Evolutionary conservation across 2,797 vertebrate genomes (phyloP), one percentile per base, ranked within the genome.

Genomic region (Chelon labrosus): DNA sequence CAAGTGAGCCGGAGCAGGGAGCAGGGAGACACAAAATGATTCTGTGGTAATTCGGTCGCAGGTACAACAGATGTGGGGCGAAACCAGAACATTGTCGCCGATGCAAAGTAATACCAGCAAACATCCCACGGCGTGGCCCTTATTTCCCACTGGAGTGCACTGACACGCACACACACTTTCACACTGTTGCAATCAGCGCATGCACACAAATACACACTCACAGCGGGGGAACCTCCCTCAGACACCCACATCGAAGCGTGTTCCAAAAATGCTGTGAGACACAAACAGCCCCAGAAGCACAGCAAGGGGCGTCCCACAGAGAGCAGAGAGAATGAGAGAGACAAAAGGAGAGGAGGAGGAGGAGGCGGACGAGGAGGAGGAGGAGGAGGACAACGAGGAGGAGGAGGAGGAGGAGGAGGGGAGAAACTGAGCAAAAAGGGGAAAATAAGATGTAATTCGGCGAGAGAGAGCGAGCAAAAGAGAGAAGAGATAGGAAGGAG

Each of bases 61-160:
- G 91, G 90, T 91, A 84, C 74, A 86, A 86, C 92, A 93, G 91
- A 92, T 90, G 89, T 86, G 80, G 71, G 73, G 61, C 41, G 51
- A 80, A 76, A 85, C 71, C 80, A 76, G 64, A 84, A 85, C 77
- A 66, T 19, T 69, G 80, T 63, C 75, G 38, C 75, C 41, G 80
- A 88, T 72, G 88, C 80, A 77, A 59, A 73, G 71, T 14, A 76
- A 85, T 89, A 88, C 80, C 73, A 59, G 73, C 60, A 14, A 80
- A 62, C 87, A 73, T 70, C 87, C 80, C 49, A 69, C 41, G 27
- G 64, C 17, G 61, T 41, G 61, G 77, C 68, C 69, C 71, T 84
- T 65, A 89, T 92, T 77, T 68, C 67, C 63, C 13, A n/a, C 70
- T 65, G 37, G 65, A 85, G 77, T 44, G 64, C 68, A 58, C 65